Conservation (phyloP, 92 coral and sea anemone species). For the Porites lobata region DNA sequence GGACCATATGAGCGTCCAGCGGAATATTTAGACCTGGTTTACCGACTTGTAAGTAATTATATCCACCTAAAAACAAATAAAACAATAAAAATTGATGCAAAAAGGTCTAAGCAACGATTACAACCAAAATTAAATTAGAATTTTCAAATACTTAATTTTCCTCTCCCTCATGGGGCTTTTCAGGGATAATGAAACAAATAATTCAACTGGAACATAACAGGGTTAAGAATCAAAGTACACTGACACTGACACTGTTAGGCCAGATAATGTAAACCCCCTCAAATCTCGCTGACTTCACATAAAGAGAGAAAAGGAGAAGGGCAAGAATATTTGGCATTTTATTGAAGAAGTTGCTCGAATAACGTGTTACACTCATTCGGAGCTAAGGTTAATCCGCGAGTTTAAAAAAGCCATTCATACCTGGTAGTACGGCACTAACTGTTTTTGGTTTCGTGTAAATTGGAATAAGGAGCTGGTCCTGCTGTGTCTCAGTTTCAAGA, state of each 20-base stretch:
- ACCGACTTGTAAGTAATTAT: conserved; percentile 90
- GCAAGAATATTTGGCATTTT: too few relatives aligned
- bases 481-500: conserved; percentile 69
- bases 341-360: not conserved
- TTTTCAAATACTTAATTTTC: too few relatives aligned
- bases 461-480: conserved; percentile 84
- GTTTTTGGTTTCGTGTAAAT: conserved; percentile 94
- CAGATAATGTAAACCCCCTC: too few relatives aligned
- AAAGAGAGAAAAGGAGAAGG: too few relatives aligned
- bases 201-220: too few relatives aligned
- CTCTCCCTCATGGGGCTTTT: too few relatives aligned
- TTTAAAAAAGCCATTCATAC: not conserved
- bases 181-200: too few relatives aligned
- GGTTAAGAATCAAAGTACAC: too few relatives aligned
- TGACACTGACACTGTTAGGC: too few relatives aligned
- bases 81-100: not conserved
- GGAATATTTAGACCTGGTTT: conserved; percentile 92
- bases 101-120: not conserved
- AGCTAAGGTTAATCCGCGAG: too few relatives aligned
- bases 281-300: too few relatives aligned
- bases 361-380: too few relatives aligned
- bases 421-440: conserved; percentile 82
- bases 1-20: conserved; percentile 96
- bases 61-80: conserved; percentile 78
- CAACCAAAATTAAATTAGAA: not conserved